A percentile compares a stretch with the other conserved stretches of the same genome.
Evolutionary conservation across 1,140 invertebrate genomes (phyloP).

Genomic region (Pseudomyrmex flavicornis): DNA sequence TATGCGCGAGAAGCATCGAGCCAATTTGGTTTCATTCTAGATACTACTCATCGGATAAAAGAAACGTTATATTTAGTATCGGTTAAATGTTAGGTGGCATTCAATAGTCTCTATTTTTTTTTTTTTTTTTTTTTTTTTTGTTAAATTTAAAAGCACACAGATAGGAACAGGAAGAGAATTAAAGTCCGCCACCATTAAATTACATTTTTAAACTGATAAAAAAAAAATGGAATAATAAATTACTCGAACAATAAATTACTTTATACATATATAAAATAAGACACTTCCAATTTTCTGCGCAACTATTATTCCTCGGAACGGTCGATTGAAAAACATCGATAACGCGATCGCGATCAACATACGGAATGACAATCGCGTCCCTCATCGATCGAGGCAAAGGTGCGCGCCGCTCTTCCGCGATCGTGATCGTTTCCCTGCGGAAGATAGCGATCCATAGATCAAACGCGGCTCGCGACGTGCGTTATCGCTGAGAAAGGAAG

Average conservation of each 20-base stretch:
- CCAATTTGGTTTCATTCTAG: conserved; percentile 14
- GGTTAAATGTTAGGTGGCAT: not conserved
- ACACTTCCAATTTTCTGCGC: not conserved
- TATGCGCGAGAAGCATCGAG: not conserved
- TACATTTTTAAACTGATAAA: not conserved
- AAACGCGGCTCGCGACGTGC: conserved; percentile 19
- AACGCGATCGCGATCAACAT: conserved; percentile 47
- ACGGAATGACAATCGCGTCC: conserved; percentile 31
- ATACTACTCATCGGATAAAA: not conserved
- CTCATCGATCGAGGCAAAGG: not conserved
- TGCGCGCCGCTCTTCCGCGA: conserved; percentile 47
- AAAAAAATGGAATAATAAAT: conserved; percentile 15
- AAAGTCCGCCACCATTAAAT: not conserved
- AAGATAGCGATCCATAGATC: conserved; percentile 35
- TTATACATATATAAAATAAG: not conserved
- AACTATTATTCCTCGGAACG: conserved; percentile 1
- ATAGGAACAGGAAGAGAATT: not conserved
- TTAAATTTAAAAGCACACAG: not conserved
- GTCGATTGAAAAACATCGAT: conserved; percentile 45
- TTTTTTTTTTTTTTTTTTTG: not conserved
- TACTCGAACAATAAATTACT: not conserved
- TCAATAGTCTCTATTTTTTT: not conserved
- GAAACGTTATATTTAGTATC: too few relatives aligned
- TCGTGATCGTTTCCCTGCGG: conserved; percentile 27
- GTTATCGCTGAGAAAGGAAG: conserved; percentile 55